Percentiles rank a stretch among this genome's conserved stretches.
These are phyloP conservation scores for Trichomycterus rosablanca DNA, from an alignment of 2,113 vertebrate species.

Conservation along the genomic window DNA sequence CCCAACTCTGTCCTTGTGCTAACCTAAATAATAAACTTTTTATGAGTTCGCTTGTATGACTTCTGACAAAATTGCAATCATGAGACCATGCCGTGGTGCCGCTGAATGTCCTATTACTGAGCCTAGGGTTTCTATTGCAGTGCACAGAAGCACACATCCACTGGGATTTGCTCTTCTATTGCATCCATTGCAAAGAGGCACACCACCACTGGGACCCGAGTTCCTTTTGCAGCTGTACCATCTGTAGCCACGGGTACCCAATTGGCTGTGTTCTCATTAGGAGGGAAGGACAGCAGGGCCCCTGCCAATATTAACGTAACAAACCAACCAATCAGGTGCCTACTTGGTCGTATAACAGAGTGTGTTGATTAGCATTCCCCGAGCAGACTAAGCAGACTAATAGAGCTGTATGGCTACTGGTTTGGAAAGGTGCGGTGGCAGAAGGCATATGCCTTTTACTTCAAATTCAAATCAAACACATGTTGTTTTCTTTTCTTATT, in stretches of 20 bases:
- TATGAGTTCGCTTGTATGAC: background rate
- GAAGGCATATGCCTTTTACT: background rate
- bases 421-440: slow-evolving; percentile 1
- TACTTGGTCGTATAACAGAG: slow-evolving; percentile 10
- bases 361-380: slow-evolving; percentile 20
- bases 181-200: slow-evolving; percentile 6
- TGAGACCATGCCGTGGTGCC: slow-evolving; percentile 6
- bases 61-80: slow-evolving; percentile 12
- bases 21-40: background rate
- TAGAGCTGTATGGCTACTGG: slow-evolving; percentile 4
- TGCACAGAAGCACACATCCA: slow-evolving; percentile 11
- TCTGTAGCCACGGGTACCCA: slow-evolving; percentile 26
- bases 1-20: background rate
- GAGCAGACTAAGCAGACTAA: background rate
- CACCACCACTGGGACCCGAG: slow-evolving; percentile 7
- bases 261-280: slow-evolving; percentile 13
- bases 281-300: slow-evolving; percentile 17
- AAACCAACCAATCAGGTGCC: slow-evolving; percentile 21
- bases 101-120: slow-evolving; percentile 11
- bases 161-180: slow-evolving; percentile 14
- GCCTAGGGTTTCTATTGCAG: slow-evolving; percentile 11
- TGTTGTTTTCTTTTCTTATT: background rate
- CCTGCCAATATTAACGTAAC: slow-evolving; percentile 10
- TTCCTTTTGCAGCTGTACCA: slow-evolving; percentile 17
- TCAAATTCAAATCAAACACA: background rate